phyloP scores from a whole-genome alignment of 2,888 invertebrate genomes.

The Melieria picta region DNA sequence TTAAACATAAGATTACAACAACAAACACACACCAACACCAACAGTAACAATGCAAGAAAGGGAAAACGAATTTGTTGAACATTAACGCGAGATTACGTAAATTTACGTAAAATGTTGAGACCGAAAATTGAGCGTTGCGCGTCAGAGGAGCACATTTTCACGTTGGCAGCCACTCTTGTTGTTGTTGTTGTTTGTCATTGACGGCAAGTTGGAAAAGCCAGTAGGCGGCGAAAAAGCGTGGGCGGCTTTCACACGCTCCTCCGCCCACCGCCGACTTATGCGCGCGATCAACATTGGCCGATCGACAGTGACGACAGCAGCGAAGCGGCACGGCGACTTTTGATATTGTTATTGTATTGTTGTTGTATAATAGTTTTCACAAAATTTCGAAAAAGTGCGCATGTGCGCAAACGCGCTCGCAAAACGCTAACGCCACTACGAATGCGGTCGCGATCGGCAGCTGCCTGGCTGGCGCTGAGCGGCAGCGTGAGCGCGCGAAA shows the following conservation, averaged over 20 bases:
- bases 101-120: not conserved
- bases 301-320: not conserved
- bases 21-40: slow-evolving; percentile 28
- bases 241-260: not conserved
- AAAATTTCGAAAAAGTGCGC: slow-evolving; percentile 30
- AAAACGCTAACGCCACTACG: no score
- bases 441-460: no score
- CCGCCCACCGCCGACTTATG: no score
- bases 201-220: not conserved
- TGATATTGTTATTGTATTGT: slow-evolving; percentile 1
- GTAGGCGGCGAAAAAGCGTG: not conserved
- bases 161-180: no score
- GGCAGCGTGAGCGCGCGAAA: slow-evolving; percentile 12
- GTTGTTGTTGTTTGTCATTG: no score
- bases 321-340: not conserved
- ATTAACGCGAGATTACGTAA: slow-evolving; percentile 30
- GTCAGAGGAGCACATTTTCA: no score
- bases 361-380: slow-evolving; percentile 42
- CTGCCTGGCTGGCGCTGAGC: no score
- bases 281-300: not conserved
- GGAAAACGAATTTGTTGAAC: slow-evolving; percentile 48
- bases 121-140: no score
- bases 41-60: slow-evolving; percentile 43
- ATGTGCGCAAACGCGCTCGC: slow-evolving; percentile 4
- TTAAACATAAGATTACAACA: slow-evolving; percentile 34